Evolutionary conservation across 2,888 invertebrate genomes (phyloP).

Genomic region (Tetragonisca angustula): DNA sequence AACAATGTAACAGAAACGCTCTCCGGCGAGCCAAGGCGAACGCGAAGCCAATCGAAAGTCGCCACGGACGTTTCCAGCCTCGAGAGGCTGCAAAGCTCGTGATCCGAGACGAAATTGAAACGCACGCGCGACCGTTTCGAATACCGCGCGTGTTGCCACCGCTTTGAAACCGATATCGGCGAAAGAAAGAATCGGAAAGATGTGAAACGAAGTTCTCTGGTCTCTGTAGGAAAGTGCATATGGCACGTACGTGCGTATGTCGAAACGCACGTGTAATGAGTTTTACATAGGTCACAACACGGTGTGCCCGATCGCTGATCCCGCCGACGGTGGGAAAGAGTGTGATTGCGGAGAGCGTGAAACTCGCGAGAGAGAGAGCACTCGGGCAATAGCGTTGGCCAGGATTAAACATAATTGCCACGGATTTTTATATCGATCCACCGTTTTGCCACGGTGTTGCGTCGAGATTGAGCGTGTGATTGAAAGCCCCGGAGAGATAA

Average conservation of each 20-base stretch:
- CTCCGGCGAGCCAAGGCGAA: conserved; percentile 14
- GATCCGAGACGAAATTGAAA: not conserved
- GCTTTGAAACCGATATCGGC: too few species aligned
- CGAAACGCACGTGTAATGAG: not conserved
- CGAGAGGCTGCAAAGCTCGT: not conserved
- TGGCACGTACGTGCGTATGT: not conserved
- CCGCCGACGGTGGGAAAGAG: conserved; percentile 13
- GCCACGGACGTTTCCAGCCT: not conserved
- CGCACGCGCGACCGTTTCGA: too few species aligned
- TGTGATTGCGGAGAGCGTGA: not conserved
- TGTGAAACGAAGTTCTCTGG: not conserved
- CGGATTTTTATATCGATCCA: conserved; percentile 15
- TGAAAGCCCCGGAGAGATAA: conserved; percentile 27
- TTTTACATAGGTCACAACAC: not conserved
- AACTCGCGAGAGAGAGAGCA: not conserved
- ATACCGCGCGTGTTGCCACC: too few species aligned
- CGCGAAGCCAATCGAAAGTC: conserved; percentile 42
- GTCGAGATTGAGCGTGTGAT: conserved; percentile 28
- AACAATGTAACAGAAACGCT: conserved; percentile 25
- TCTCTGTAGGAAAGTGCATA: not conserved
- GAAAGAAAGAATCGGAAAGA: not conserved
- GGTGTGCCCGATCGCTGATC: not conserved
- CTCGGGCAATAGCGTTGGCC: not conserved
- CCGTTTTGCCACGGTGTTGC: conserved; percentile 3
- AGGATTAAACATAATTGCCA: conserved; percentile 22